Conservation (phyloP, 2,113 vertebrate species). For the Pithys albifrons region DNA sequence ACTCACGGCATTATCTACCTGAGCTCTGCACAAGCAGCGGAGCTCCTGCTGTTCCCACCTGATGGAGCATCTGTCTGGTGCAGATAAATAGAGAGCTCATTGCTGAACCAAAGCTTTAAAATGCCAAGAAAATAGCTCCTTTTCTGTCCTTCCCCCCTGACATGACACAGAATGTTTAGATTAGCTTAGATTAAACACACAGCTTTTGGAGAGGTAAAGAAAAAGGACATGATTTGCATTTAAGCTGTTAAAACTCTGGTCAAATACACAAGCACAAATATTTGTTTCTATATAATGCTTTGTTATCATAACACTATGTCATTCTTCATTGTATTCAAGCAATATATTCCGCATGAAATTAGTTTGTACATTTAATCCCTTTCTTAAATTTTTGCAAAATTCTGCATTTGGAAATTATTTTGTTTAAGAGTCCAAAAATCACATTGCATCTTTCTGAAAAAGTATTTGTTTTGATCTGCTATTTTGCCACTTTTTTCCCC, state of each 20-base stretch:
- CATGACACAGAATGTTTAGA: background rate
- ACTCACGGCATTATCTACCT: background rate
- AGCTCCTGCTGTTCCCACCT: background rate
- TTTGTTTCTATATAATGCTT: background rate
- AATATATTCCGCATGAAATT: background rate
- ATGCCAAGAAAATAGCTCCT: background rate
- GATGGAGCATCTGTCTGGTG: background rate
- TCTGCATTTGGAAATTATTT: background rate
- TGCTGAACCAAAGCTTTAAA: background rate
- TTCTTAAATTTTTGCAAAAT: background rate
- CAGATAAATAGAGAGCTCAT: background rate
- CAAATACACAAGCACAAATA: background rate
- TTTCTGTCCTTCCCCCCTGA: background rate
- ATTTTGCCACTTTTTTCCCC: background rate
- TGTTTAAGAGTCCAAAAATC: background rate
- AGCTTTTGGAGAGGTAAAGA: background rate
- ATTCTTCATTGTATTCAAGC: background rate
- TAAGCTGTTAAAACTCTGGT: background rate
- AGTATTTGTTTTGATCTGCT: background rate
- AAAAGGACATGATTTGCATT: background rate
- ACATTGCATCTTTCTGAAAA: background rate
- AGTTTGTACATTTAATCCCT: background rate
- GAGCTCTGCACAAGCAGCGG: background rate
- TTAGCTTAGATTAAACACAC: background rate
- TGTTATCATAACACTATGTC: background rate